Base-by-base conservation (phyloP, 2,113 vertebrate genomes). In the Zosterops japonicus region DNA sequence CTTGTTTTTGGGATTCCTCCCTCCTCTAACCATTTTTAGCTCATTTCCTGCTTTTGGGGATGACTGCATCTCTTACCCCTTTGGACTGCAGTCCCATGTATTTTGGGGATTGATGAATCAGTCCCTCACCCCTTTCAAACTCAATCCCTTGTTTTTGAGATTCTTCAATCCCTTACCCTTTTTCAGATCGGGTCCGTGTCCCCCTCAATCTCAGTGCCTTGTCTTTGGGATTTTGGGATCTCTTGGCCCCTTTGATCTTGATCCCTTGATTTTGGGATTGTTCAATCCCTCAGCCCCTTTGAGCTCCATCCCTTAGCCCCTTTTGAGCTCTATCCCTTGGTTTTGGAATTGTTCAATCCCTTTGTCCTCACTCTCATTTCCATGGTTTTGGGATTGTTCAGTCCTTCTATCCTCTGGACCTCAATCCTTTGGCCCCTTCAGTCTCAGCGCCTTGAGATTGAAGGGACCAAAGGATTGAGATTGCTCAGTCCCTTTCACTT, bases 401-500 rank as follows among this genome's bases (percentile, higher is more conserved):
- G 0, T 74, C 49, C 2, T 36, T 82, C 35, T 50, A 8, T 6
- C 20, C 6, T 27, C 19, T 83, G 20, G 22, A 59, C 3, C 17
- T 61, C 8, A 13, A 5, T 39, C 25, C 9, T 19, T 33, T n/a
- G 23, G 4, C 14, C 4, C 42, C 23, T 81, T 82, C 20, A 13
- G 0, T 29, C 41, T 70, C 44, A 49, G 0, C 17, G 6, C 29
- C 19, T 64, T 85, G 56, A 42, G 8, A n/a, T 67, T 72, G 5
- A 44, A 44, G 42, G 42, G 42, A 17, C 15, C 42, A 44, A 17
- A 44, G 12, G 19, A 21, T 23, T 23, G 49, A 36, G 8, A n/a
- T 68, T 74, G 5, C 19, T 55, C 14, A 17, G 3, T 65, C 35
- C 11, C 7, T 61, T 59, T 7, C 0, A 0, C 25, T 41, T 41